These are phyloP conservation scores for Silurus asotus DNA, from an alignment of 2,113 vertebrate genomes.

Conservation along the genomic window DNA sequence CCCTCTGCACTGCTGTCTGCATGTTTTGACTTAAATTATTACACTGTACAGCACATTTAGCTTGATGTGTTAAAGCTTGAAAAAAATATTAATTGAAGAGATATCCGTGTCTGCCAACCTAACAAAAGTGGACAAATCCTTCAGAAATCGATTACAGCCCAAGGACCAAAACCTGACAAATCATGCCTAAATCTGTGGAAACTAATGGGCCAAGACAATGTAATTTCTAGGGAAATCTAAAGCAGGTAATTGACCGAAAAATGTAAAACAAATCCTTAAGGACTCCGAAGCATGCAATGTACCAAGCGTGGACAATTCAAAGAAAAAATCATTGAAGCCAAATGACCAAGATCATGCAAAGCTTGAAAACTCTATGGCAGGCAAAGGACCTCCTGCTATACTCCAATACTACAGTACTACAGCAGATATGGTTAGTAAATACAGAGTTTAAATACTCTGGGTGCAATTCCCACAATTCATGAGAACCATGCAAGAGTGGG, in stretches of 20 bases:
- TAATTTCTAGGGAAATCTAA: neutral
- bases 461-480: too few species aligned
- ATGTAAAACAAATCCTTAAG: neutral
- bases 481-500: too few species aligned
- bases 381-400: neutral
- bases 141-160: neutral
- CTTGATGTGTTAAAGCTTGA: neutral
- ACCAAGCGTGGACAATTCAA: neutral
- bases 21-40: neutral
- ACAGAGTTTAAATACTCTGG: neutral
- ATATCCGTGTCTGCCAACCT: neutral
- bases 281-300: neutral
- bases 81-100: neutral
- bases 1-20: neutral
- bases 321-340: neutral
- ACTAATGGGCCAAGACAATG: neutral
- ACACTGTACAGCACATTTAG: neutral
- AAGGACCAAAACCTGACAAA: neutral
- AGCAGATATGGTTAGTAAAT: neutral
- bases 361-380: neutral
- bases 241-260: neutral
- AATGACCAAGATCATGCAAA: neutral
- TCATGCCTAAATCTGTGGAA: neutral
- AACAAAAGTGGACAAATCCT: neutral
- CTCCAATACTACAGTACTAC: too few species aligned